Conservation (phyloP, 2,797 vertebrate species). For the Microcaecilia unicolor region DNA sequence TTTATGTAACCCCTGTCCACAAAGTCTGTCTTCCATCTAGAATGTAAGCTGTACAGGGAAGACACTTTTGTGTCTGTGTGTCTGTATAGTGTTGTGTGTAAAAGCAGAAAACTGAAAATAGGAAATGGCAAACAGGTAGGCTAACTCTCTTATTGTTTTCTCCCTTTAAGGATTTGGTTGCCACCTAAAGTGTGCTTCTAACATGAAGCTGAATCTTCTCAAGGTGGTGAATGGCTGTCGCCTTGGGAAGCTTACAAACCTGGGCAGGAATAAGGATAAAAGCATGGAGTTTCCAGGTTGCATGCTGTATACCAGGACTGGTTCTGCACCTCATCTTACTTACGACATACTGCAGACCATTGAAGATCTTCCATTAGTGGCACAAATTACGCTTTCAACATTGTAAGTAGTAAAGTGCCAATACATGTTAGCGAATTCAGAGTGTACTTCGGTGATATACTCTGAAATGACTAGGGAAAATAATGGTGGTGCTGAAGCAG, state of each 20-base stretch:
- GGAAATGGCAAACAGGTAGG: no score
- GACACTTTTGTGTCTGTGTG: no score
- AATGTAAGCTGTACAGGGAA: no score
- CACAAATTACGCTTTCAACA: constrained; percentile 69
- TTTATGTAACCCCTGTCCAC: no score
- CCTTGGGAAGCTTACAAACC: constrained; percentile 63
- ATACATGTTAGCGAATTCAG: no score
- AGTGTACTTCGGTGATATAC: no score
- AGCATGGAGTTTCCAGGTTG: constrained; percentile 76
- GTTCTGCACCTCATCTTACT: constrained; percentile 82
- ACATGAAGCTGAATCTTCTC: constrained; percentile 69
- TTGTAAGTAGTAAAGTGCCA: constrained; percentile 73
- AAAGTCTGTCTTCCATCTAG: no score
- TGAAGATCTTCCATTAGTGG: constrained; percentile 61
- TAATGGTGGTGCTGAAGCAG: no score
- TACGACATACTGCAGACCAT: constrained; percentile 68
- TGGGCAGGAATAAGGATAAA: constrained; percentile 54
- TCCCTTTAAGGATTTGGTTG: constrained; percentile 4
- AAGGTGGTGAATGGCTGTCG: constrained; percentile 63
- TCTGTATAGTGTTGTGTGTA: no score
- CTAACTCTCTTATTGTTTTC: no score
- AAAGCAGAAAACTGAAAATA: no score
- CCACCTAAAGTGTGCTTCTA: background rate
- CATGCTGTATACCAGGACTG: constrained; percentile 78
- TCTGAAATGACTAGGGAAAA: no score